Conservation (phyloP, 2,888 invertebrate species). For the Scrobipalpa costella region DNA sequence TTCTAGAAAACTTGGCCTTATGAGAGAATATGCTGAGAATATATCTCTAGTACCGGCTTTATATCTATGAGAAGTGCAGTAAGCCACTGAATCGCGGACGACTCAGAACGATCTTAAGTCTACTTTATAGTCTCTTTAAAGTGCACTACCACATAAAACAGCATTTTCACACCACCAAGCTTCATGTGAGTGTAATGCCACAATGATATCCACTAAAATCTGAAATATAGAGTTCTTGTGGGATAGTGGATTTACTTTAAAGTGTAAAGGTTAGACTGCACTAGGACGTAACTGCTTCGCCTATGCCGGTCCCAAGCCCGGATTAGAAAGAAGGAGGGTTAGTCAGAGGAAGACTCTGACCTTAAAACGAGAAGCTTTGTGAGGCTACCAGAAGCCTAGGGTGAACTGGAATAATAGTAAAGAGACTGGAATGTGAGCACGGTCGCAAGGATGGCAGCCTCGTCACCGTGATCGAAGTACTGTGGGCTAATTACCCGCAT, state of each 20-base stretch:
- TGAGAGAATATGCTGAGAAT: no score
- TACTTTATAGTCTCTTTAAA: slow-evolving; percentile 56
- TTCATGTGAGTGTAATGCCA: slow-evolving; percentile 14
- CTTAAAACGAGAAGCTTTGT: no score
- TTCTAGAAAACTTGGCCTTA: no score
- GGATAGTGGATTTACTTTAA: not conserved
- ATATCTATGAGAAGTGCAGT: slow-evolving; percentile 40
- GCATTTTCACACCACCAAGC: slow-evolving; percentile 46
- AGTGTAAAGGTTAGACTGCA: no score
- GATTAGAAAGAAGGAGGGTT: no score
- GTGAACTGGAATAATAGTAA: no score
- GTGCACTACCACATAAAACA: slow-evolving; percentile 61
- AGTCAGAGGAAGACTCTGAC: no score
- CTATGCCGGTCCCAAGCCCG: no score
- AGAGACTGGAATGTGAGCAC: not conserved
- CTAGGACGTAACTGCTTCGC: no score
- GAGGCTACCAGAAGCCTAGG: no score
- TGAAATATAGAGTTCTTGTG: slow-evolving; percentile 1
- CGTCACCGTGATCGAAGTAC: slow-evolving; percentile 2
- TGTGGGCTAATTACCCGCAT: slow-evolving; percentile 24
- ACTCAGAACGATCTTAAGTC: slow-evolving; percentile 56
- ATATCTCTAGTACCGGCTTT: not conserved
- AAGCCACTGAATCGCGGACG: slow-evolving; percentile 49
- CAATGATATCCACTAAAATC: slow-evolving; percentile 12
- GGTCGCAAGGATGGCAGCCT: slow-evolving; percentile 1